Evolutionary conservation across 2,113 vertebrate genomes (phyloP), one percentile per base, ranked within the genome.

Genomic region (Corythoichthys haematopterus): DNA sequence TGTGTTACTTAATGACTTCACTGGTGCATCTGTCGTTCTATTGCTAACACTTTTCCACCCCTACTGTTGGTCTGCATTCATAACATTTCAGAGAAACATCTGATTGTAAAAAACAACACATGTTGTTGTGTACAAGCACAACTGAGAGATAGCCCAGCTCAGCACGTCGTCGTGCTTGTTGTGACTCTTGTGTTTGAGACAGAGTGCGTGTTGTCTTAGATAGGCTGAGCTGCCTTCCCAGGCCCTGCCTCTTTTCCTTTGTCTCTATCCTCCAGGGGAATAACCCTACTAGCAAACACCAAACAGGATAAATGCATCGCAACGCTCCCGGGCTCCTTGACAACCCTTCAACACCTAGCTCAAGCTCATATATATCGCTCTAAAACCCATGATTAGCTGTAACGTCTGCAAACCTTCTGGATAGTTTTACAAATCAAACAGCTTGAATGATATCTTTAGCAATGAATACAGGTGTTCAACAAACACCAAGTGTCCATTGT

Each of bases 181-280:
- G 61, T 56, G 68, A 67, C 75, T 43, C 80, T 8, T 65, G 77
- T 75, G 80, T 80, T 80, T 85, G 79, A 77, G 78, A 88, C 83
- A 86, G 84, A 80, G 85, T 74, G 81, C 82, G 84, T 89, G 84
- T 89, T 92, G 89, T 87, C 78, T 84, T 84, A 85, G 85, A 91
- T 87, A 89, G 84, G 84, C 85, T 79, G 80, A 77, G 81, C 78
- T 76, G 77, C 82, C 85, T 85, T 87, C 83, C 76, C 84, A 70
- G 67, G 35, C 75, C 64, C 78, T 85, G 84, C 85, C 80, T 85
- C 79, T 66, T 84, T 46, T 87, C 80, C 84, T 90, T 91, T 91
- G 90, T 91, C 77, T 87, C 80, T 68, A 64, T 80, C 81, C 89
- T 89, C 88, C 36, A 20, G 88, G 88, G 81, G 69, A 76, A 76